Evolutionary conservation across 2,797 vertebrate genomes (phyloP).

Genomic region (Myotis pilosus): DNA sequence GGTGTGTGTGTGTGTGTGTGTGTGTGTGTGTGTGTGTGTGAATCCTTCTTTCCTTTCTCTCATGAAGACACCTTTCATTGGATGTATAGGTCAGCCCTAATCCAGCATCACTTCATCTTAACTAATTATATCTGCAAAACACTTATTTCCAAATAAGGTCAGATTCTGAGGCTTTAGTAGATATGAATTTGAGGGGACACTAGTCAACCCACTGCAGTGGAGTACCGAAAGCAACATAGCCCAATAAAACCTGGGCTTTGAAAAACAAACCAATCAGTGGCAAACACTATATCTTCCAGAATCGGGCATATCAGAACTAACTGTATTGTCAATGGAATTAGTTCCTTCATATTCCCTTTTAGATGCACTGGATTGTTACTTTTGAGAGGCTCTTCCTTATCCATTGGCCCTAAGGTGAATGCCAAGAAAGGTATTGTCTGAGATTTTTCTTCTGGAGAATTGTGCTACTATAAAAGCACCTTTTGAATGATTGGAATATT

Average conservation of each 20-base stretch:
- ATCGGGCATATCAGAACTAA: background rate
- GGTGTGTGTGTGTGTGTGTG: background rate
- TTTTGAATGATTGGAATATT: background rate
- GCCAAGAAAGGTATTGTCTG: background rate
- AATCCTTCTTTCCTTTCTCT: background rate
- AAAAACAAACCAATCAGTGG: background rate
- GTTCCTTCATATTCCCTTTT: background rate
- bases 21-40: background rate
- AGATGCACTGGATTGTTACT: background rate
- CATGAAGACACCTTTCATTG: background rate
- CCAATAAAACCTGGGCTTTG: background rate
- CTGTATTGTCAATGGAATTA: background rate
- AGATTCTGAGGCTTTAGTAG: background rate
- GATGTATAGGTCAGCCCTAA: background rate
- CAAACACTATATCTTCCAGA: background rate
- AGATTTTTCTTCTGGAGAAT: background rate
- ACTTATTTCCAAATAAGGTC: constrained; percentile 45
- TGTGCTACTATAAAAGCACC: background rate
- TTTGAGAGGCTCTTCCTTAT: background rate
- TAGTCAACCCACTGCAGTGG: background rate
- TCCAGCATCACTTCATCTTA: background rate
- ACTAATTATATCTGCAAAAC: background rate
- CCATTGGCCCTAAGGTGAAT: background rate
- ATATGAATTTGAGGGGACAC: background rate
- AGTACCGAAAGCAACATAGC: background rate